Evolutionary conservation across 2,888 invertebrate genomes (phyloP), one percentile per base, ranked within the genome.

Genomic region (Drosophila phalerata): DNA sequence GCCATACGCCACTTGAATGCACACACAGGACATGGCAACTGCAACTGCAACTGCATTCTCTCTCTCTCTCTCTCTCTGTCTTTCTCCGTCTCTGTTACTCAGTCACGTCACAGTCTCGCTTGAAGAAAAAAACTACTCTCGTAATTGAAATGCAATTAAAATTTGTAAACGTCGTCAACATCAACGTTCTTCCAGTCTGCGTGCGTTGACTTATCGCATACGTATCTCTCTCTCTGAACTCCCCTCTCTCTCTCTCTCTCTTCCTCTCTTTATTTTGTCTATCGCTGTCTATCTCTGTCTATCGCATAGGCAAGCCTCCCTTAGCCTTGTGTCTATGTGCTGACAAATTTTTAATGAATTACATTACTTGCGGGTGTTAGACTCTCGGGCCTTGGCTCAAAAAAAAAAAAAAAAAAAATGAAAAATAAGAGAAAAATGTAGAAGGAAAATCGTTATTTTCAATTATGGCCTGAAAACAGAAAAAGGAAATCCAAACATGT

Each of bases 61-160:
- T 30, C 48, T 5, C 5, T 48, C 37, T 19, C 57, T 19, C 6
- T 13, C 11, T 6, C 15, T 28, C 32, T 17, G 4, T 10, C 37
- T 47, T 47, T 32, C 15, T 11, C 47, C 1, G 8, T 13, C n/a
- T 11, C 34, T 57, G 15, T 19, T 5, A 2, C 28, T 49, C 30
- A 11, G 8, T 10, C 37, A 34, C 19, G 8, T 15, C 34, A 32
- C 57, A 57, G 40, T 55, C 49, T 69, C 49, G 52, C 42, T 57
- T 37, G 43, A 48, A 53, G 42, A 40, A 67, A 51, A 22, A 71
- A 89, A 87, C 83, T 88, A 87, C 87, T 89, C 80, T 75, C 78
- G 76, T 91, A 90, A 91, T 91, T 88, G 90, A 91, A 91, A 90
- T 91, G 90, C 87, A 90, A 91, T 90, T 91, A 91, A 89, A 91